Evolutionary conservation across 2,888 invertebrate genomes (phyloP).

Genomic region (Hypena proboscidalis): DNA sequence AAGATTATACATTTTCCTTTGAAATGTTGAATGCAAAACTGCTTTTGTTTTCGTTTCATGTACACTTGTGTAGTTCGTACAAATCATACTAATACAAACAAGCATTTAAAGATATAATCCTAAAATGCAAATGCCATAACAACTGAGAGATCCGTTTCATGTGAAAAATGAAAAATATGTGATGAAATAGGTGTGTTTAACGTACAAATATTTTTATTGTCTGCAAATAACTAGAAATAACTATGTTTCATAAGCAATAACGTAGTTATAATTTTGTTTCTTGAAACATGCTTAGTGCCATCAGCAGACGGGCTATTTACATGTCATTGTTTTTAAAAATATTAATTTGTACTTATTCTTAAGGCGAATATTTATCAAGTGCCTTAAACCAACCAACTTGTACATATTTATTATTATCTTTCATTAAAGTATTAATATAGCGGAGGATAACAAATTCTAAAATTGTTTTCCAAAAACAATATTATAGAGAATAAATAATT

Average conservation of each 20-base stretch:
- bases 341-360: constrained; percentile 80
- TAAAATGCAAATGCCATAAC: constrained; percentile 48
- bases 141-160: constrained; percentile 43
- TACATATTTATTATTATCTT: constrained; percentile 77
- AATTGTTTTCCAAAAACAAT: constrained; percentile 82
- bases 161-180: constrained; percentile 51
- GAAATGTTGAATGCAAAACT: constrained; percentile 13
- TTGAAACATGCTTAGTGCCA: constrained; percentile 80
- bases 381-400: constrained; percentile 79
- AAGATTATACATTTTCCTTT: background rate
- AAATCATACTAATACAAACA: constrained; percentile 45
- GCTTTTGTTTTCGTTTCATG: constrained; percentile 21
- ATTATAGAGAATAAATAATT: constrained; percentile 68
- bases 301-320: constrained; percentile 71
- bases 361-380: constrained; percentile 74
- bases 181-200: constrained; percentile 67
- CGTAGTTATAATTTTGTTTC: constrained; percentile 54
- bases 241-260: constrained; percentile 69
- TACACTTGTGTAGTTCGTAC: constrained; percentile 36
- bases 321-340: constrained; percentile 70
- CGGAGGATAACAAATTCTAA: constrained; percentile 70
- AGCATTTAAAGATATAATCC: constrained; percentile 48
- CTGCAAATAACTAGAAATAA: constrained; percentile 73
- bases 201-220: constrained; percentile 77
- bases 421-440: constrained; percentile 73